Evolutionary conservation across 2,113 vertebrate species (phyloP), one percentile per base, ranked within the genome.

Genomic region (Crotalus viridis): DNA sequence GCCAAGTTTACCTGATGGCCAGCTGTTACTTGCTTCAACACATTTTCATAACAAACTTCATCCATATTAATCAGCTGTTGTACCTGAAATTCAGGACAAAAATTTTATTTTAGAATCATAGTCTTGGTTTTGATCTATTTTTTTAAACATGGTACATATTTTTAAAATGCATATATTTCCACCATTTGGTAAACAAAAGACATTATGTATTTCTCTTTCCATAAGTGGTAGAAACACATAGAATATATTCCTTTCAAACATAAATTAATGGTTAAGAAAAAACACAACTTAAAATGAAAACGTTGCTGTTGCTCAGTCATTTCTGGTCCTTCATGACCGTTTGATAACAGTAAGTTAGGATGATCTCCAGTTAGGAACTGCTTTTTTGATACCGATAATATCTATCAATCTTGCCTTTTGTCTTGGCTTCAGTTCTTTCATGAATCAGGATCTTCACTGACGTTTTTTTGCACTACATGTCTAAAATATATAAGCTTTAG

Each of bases 61-160:
- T 99, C 99, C 98, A 98, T 99, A 96, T 99, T 99, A 96, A 98
- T 99, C 61, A 99, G 96, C 92, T 99, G 99, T 90, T 99, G 99
- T 57, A 98, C 98, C 99, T 99, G 33, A 86, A 24, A 48, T 64
- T 64, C 39, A 90, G 2, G 10, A 87, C 19, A 85, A 89, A 33
- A 90, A 1, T 24, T 90, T 33, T 90, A 90, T 86, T 93, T 19
- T 26, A 86, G 9, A 26, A 95, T 91, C 74, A 90, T 51, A 91
- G 24, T 93, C 12, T 52, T 90, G 1, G 46, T 55, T 22, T 54
- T 64, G 13, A 19, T 17, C 13, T 24, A 55, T 43, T 39, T 28
- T 87, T 54, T 56, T 74, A 33, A 86, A 55, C n/a, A 90, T 39
- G 5, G 28, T 51, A 26, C 43, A 39, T 22, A 89, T 81, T 74